Percentiles rank a stretch among this genome's conserved stretches.
Evolutionary conservation across 2,888 invertebrate genomes (phyloP).

Genomic region (Orthosia gothica): DNA sequence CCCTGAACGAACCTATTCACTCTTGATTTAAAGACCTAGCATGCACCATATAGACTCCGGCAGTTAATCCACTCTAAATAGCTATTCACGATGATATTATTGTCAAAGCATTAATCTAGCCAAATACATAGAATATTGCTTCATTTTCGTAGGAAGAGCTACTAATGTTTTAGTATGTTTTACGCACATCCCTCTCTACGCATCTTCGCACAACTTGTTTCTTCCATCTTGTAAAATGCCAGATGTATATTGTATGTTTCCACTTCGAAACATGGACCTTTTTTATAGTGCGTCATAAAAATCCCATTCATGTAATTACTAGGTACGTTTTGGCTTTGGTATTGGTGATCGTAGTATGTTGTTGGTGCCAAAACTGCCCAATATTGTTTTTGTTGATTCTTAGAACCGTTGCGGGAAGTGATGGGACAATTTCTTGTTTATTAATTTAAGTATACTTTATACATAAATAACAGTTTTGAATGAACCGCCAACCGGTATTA

Average conservation of each 20-base stretch:
- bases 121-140: no score
- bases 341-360: slow-evolving; percentile 21
- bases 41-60: no score
- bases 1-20: neutral
- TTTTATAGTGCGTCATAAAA: slow-evolving; percentile 47
- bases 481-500: no score
- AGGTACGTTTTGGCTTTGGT: slow-evolving; percentile 38
- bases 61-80: neutral
- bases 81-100: neutral
- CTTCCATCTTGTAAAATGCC: slow-evolving; percentile 17
- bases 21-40: no score
- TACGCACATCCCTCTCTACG: neutral
- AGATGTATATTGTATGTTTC: slow-evolving; percentile 36
- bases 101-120: neutral
- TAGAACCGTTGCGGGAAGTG: slow-evolving; percentile 15
- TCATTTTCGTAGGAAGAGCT: no score
- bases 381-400: slow-evolving; percentile 44
- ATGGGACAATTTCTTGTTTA: no score
- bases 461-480: no score
- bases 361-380: slow-evolving; percentile 39
- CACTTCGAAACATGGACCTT: slow-evolving; percentile 22
- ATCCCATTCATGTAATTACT: slow-evolving; percentile 44
- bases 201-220: neutral
- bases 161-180: neutral
- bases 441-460: no score